phyloP scores from a whole-genome alignment of 2,113 vertebrate species.

The Chloropsis hardwickii region DNA sequence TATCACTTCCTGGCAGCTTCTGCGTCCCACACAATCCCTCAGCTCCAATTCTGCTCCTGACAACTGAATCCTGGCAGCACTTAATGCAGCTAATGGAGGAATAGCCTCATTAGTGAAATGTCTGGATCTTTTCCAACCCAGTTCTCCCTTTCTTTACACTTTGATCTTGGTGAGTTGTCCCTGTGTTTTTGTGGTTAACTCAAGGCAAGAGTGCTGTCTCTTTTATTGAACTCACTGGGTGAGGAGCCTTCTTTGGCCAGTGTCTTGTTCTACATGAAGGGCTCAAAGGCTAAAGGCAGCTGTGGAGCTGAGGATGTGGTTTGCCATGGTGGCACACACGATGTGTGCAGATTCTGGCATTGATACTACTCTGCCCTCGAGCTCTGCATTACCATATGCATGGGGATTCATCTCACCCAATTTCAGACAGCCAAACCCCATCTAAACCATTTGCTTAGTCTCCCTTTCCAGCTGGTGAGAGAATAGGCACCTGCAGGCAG shows the following conservation, averaged over 20 bases:
- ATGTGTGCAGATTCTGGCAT: neutral
- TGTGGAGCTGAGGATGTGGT: neutral
- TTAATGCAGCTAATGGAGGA: neutral
- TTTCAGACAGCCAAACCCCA: neutral
- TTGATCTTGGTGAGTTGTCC: neutral
- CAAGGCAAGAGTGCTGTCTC: neutral
- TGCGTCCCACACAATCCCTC: neutral
- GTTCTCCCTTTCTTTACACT: neutral
- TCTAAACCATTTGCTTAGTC: neutral
- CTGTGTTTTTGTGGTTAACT: accelerated
- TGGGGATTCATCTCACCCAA: neutral
- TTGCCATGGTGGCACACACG: neutral
- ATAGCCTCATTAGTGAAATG: neutral
- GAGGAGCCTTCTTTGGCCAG: neutral
- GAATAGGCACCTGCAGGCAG: neutral
- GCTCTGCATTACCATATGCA: neutral
- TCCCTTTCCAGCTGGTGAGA: neutral
- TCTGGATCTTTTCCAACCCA: neutral
- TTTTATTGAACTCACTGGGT: neutral
- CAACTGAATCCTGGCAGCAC: neutral
- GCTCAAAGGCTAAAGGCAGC: neutral
- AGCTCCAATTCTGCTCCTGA: neutral
- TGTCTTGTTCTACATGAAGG: neutral
- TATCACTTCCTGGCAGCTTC: neutral
- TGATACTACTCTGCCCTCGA: neutral